Conservation (phyloP, 1,140 invertebrate species). For the Ceratoteleas bidentatus region DNA sequence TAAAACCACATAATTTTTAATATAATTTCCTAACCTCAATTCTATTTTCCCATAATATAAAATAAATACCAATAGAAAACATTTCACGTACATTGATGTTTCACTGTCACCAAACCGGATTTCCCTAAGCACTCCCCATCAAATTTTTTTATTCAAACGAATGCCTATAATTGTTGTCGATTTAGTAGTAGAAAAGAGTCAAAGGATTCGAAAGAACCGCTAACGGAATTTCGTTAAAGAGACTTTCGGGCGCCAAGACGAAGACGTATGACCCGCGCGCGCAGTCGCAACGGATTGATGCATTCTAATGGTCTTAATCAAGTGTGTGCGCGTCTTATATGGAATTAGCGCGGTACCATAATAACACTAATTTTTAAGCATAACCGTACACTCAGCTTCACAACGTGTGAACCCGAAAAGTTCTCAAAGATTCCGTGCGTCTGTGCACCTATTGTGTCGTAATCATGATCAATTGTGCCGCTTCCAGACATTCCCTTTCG, state of each 20-base stretch:
- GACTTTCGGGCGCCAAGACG: conserved; percentile 23
- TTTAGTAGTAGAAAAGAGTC: too few relatives aligned
- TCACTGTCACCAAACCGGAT: too few relatives aligned
- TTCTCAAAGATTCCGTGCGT: conserved; percentile 68
- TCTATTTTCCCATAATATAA: too few relatives aligned
- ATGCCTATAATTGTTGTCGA: too few relatives aligned
- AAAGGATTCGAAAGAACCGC: too few relatives aligned
- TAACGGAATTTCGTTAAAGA: conserved; percentile 38
- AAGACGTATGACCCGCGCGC: conserved; percentile 40
- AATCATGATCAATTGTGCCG: conserved; percentile 58
- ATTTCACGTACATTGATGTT: too few relatives aligned
- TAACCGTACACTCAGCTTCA: conserved; percentile 80
- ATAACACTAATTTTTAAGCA: conserved; percentile 82
- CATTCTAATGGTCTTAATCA: conserved; percentile 80
- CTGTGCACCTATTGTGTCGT: conserved; percentile 62
- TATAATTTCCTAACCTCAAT: too few relatives aligned
- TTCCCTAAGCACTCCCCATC: too few relatives aligned
- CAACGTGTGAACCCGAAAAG: conserved; percentile 78
- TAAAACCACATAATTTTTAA: too few relatives aligned
- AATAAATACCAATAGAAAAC: too few relatives aligned
- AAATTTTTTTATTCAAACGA: too few relatives aligned
- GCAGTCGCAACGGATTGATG: conserved; percentile 72
- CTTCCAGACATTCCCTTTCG: conserved; percentile 42
- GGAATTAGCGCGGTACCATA: conserved; percentile 72
- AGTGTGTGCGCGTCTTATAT: conserved; percentile 77